phyloP scores from a whole-genome alignment of 2,888 invertebrate genomes.

The Cephus sareptanus region DNA sequence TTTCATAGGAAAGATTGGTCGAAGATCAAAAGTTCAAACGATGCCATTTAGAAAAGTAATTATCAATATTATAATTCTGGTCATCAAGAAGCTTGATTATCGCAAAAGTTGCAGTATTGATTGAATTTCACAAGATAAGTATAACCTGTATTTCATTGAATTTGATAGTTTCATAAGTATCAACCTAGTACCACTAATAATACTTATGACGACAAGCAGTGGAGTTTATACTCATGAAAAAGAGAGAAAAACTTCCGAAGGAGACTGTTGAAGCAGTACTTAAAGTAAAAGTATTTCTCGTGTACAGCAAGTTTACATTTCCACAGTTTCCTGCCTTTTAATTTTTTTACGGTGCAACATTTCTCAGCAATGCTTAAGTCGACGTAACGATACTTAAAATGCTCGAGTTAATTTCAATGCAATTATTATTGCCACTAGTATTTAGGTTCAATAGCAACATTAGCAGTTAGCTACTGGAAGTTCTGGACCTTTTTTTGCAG shows the following conservation, averaged over 20 bases:
- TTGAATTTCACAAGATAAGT: neutral
- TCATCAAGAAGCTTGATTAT: neutral
- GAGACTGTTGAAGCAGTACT: constrained; percentile 39
- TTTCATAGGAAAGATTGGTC: neutral
- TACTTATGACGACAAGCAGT: neutral
- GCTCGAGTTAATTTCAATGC: neutral
- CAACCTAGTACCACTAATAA: neutral
- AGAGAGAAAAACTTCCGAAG: neutral
- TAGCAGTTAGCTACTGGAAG: neutral
- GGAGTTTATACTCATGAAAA: neutral
- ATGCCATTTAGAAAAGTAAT: neutral
- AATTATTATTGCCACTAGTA: neutral
- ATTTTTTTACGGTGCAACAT: constrained; percentile 12
- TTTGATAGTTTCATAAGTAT: neutral
- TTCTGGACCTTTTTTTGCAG: neutral
- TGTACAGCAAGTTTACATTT: constrained; percentile 28
- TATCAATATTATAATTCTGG: neutral
- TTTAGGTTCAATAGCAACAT: neutral
- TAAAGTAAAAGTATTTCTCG: constrained; percentile 44
- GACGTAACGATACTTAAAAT: neutral
- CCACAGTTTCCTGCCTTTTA: constrained; percentile 33
- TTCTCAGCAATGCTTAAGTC: neutral
- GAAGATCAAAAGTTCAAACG: neutral
- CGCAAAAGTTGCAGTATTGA: neutral
- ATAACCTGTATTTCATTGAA: neutral